Base-by-base conservation (phyloP, 2,888 invertebrate genomes). In the Lathronympha strigana region DNA sequence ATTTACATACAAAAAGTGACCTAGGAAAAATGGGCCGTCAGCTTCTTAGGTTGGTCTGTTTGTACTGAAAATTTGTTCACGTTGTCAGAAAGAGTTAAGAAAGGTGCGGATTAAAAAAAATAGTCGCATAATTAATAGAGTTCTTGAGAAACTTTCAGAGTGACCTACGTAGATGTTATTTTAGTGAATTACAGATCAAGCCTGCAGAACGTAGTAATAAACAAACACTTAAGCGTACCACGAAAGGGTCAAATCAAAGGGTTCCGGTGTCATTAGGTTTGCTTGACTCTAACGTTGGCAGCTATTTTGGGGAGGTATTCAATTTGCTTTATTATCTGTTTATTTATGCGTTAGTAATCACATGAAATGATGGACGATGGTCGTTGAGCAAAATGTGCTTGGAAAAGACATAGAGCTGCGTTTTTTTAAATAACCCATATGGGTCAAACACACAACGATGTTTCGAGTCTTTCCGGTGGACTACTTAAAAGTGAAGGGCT, bases 261-360 rank as follows among this genome's bases (percentile, higher is more conserved):
- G 82, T 72, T 74, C 84, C 87, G 86, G 83, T 89, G 86, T 87
- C 87, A 90, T 90, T 90, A 90, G 77, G 74, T 76, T 76, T 69
- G 81, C 82, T 79, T 77, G 74, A 73, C 76, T 77, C 79, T 76
- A 77, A 75, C 81, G 79, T 77, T 75, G 74, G 73, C 76, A 70
- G 83, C 84, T 86, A 85, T 83, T n/a, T 81, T 76, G 79, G 76
- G 83, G 80, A 79, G 82, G 81, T 81, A 85, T 90, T 91, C 91
- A 91, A 91, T 91, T 91, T 87, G 83, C 86, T 91, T 90, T 90
- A 90, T 89, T 88, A 88, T 89, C 87, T 91, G 90, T 90, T 90
- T 91, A 90, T 90, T 88, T 90, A 90, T 88, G 86, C 87, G 82
- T 88, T 87, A 87, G 86, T 66, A 61, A 66, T 66, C 63, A 49